Conservation (phyloP, 1,140 invertebrate genomes). For the Zaprionus tsacasi region DNA sequence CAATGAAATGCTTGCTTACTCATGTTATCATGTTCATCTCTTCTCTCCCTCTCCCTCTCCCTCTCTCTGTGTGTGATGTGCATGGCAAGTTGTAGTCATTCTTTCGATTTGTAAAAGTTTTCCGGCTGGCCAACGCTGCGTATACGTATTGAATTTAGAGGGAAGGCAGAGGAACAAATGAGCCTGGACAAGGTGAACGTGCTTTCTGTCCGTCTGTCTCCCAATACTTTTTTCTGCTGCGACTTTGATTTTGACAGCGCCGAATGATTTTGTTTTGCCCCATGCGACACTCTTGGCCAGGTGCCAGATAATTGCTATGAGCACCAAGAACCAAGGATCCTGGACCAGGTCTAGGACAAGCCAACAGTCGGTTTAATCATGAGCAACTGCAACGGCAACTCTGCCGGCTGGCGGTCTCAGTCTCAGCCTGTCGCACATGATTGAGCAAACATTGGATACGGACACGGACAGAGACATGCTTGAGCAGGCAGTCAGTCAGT, state of each 20-base stretch:
- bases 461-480: slow-evolving; percentile 19
- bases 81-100: slow-evolving; percentile 50
- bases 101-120: slow-evolving; percentile 21
- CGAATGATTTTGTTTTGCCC: slow-evolving; percentile 29
- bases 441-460: slow-evolving; percentile 37
- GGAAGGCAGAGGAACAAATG: slow-evolving; percentile 11
- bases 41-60: neutral
- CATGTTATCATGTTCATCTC: slow-evolving; percentile 26
- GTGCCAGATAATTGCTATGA: slow-evolving; percentile 39
- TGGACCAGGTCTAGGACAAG: slow-evolving; percentile 14
- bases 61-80: slow-evolving; percentile 20
- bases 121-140: slow-evolving; percentile 6
- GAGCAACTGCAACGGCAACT: slow-evolving; percentile 27
- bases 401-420: neutral
- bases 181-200: slow-evolving; percentile 38
- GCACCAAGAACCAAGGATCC: neutral
- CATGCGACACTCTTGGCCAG: slow-evolving; percentile 43
- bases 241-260: slow-evolving; percentile 49
- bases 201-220: slow-evolving; percentile 28
- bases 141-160: slow-evolving; percentile 1
- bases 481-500: slow-evolving; percentile 21
- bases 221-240: slow-evolving; percentile 42
- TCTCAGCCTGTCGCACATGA: slow-evolving; percentile 19
- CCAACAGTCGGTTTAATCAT: slow-evolving; percentile 41
- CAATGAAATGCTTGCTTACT: slow-evolving; percentile 35